phyloP scores from a whole-genome alignment of 1,140 invertebrate genomes.

The Trissolcus basalis region DNA sequence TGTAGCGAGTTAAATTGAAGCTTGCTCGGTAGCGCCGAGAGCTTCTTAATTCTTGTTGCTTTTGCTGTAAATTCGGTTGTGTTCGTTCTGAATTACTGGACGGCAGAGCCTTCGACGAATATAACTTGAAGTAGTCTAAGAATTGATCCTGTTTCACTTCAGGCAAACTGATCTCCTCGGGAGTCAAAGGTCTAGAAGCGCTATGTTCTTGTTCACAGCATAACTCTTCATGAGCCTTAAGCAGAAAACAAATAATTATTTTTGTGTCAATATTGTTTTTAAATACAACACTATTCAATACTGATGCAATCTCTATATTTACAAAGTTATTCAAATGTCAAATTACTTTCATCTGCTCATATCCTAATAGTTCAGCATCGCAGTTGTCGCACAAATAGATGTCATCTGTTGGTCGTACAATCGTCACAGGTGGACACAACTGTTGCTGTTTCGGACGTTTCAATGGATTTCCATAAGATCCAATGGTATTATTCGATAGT shows the following conservation, averaged over 20 bases:
- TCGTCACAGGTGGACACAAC: conserved; percentile 64
- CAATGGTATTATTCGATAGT: conserved; percentile 59
- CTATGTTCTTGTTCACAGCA: conserved; percentile 67
- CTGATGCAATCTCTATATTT: background rate
- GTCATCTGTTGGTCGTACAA: conserved; percentile 78
- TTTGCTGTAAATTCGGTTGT: conserved; percentile 1
- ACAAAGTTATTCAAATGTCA: background rate
- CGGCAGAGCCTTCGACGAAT: conserved; percentile 48
- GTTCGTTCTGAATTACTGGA: conserved; percentile 15
- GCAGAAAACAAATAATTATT: too few relatives aligned
- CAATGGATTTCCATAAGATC: conserved; percentile 63
- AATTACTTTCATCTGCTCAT: conserved; percentile 78
- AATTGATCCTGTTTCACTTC: conserved; percentile 71
- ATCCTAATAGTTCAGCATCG: conserved; percentile 79
- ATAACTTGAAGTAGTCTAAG: conserved; percentile 70
- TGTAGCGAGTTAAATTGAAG: conserved; percentile 74
- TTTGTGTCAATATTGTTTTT: too few relatives aligned
- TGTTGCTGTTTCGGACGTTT: conserved; percentile 69
- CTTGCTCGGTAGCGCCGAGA: conserved; percentile 73
- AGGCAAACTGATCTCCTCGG: conserved; percentile 57
- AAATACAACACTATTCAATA: too few relatives aligned
- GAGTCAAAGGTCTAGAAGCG: conserved; percentile 66
- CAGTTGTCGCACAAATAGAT: conserved; percentile 86
- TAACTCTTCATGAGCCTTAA: conserved; percentile 77
- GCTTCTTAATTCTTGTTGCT: conserved; percentile 58